Evolutionary conservation across 2,113 vertebrate species (phyloP), one percentile per base, ranked within the genome.

Genomic region (Orcinus orca): DNA sequence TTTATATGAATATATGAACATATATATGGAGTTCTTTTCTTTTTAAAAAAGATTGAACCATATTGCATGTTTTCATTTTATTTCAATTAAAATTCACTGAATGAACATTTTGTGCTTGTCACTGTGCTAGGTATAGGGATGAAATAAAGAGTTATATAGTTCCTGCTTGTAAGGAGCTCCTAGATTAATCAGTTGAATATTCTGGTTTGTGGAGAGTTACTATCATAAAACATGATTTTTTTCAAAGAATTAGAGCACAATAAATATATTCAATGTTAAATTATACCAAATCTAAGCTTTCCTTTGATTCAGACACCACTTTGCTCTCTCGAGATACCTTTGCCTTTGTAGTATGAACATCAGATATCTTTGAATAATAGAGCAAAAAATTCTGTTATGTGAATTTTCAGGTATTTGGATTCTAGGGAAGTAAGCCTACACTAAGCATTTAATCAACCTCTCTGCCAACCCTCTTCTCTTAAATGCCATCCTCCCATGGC

Each of bases 371-470:
- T 80, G 58, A 93, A 44, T 91, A 73, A 80, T n/a, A 73, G 3
- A 91, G 89, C 38, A 60, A 96, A 96, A 79, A 79, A 14, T 76
- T 44, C 62, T 20, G 7, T 58, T 92, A 62, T 67, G 94, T 95
- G 36, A 71, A 81, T 92, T 93, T 95, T 96, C 38, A 80, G 25
- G 41, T 95, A 77, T 90, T 91, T 92, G 53, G 38, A 65, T 81
- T 95, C 68, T 79, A 77, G 67, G 87, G 53, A 92, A 95, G 6
- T 85, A 89, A 33, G 23, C 65, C 60, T 83, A n/a, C 15, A 65
- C 15, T 81, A 55, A 50, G 33, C 33, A 76, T 86, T 73, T 92
- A 71, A 65, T 81, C 67, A 86, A 79, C 23, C 23, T 85, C 38
- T 89, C 77, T 92, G 73, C 87, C 87, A 81, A 47, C 31, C 38